Evolutionary conservation across 2,888 invertebrate genomes (phyloP).

Genomic region (Danaus chrysippus): DNA sequence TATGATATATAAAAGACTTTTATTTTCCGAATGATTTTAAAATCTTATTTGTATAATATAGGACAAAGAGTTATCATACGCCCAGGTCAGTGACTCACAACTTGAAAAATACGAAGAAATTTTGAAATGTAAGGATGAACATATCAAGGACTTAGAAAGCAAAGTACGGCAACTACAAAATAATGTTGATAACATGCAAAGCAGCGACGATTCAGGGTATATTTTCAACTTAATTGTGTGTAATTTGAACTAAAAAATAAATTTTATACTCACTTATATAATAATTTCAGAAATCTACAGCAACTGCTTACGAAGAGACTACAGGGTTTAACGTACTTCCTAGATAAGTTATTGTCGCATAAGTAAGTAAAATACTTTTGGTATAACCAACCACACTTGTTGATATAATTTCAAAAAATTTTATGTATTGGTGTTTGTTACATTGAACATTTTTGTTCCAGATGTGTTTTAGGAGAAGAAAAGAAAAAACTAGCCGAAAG

Average conservation of each 20-base stretch:
- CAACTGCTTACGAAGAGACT: conserved; percentile 79
- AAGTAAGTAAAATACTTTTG: conserved; percentile 62
- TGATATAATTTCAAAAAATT: not conserved
- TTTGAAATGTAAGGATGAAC: conserved; percentile 74
- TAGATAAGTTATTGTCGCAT: conserved; percentile 81
- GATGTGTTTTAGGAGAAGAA: conserved; percentile 73
- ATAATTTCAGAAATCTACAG: conserved; percentile 65
- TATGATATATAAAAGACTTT: conserved; percentile 6
- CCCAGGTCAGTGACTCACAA: conserved; percentile 66
- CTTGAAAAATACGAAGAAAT: conserved; percentile 71
- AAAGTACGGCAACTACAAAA: conserved; percentile 65
- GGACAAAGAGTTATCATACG: conserved; percentile 66
- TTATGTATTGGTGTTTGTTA: conserved; percentile 12
- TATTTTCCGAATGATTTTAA: conserved; percentile 5
- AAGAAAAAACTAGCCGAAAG: conserved; percentile 72
- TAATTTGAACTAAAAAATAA: conserved; percentile 4
- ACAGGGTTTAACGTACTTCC: conserved; percentile 82
- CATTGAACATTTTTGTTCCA: conserved; percentile 32
- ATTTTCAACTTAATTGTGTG: conserved; percentile 8
- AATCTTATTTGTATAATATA: conserved; percentile 31
- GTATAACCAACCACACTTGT: not conserved
- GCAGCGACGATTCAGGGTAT: conserved; percentile 56
- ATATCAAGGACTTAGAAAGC: conserved; percentile 74
- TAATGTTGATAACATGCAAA: conserved; percentile 52
- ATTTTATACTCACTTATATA: not conserved